Evolutionary conservation across 2,797 vertebrate species (phyloP), one percentile per base, ranked within the genome.

Genomic region (Sebastes jordani): DNA sequence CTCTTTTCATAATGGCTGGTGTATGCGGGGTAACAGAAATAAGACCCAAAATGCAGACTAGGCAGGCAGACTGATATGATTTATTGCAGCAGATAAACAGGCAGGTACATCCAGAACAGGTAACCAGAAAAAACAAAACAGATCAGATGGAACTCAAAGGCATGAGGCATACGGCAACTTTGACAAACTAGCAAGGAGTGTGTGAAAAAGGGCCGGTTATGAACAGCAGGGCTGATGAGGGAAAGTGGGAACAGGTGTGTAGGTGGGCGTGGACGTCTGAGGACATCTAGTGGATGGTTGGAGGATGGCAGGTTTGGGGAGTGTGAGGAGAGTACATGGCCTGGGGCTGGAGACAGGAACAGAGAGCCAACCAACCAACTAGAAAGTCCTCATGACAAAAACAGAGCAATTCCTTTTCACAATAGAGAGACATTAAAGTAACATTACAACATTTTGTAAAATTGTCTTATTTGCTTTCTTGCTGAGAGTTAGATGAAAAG

Each of bases 11-110:
- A 22, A 22, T 13, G 30, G 11, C 30, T 22, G 3, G 5, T 34
- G 20, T 22, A 18, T 62, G 20, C 9, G 0, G 0, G 0, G 23
- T 27, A 29, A 59, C 56, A 29, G 25, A 14, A 16, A 38, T 38
- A 38, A 14, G 11, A 38, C 36, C 11, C 36, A 36, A 36, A 36
- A 34, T 13, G 36, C 36, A 36, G 36, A 36, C 36, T 36, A 6
- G 1, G 11, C 3, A 30, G 27, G 27, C 8, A 2, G 11, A 14
- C 27, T 30, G 14, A 29, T 32, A 11, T 32, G 18, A 60, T 18
- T 14, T 59, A 58, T 8, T 25, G 55, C 55, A 58, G 13, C 55
- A 25, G 23, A 38, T 38, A 6, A 46, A 46, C 42, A 46, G 42
- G 14, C 14, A 46, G 42, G 49, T 52, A 20, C n/a, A 52, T 52